Evolutionary conservation across 2,888 invertebrate genomes (phyloP).

Genomic region (Ophioninae sp.): DNA sequence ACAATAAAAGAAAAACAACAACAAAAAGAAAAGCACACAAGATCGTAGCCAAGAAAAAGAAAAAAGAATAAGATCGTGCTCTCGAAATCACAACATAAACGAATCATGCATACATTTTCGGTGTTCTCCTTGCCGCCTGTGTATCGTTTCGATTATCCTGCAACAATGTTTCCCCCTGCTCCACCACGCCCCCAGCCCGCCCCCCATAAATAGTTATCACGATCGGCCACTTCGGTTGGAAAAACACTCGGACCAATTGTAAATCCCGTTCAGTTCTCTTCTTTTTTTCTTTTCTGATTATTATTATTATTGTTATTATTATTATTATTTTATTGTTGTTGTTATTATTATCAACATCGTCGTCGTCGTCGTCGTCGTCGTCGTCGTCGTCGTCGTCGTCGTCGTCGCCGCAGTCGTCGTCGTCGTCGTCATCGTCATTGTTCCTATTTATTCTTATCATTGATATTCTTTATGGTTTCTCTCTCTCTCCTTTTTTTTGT

Average conservation of each 20-base stretch:
- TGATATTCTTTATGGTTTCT: slow-evolving; percentile 12
- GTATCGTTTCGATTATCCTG: slow-evolving; percentile 67
- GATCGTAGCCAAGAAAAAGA: slow-evolving; percentile 4
- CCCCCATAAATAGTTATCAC: slow-evolving; percentile 69
- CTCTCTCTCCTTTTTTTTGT: slow-evolving; percentile 21
- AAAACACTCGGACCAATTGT: slow-evolving; percentile 61
- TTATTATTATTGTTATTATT: slow-evolving; percentile 1
- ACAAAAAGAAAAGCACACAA: no score
- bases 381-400: no score
- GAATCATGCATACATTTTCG: slow-evolving; percentile 76
- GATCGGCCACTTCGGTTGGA: slow-evolving; percentile 62
- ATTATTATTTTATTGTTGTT: no score
- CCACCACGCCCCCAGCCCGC: not conserved
- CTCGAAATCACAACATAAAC: slow-evolving; percentile 45
- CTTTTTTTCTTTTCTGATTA: slow-evolving; percentile 33
- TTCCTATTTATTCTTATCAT: slow-evolving; percentile 12
- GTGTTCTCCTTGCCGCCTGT: slow-evolving; percentile 79
- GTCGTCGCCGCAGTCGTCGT: no score
- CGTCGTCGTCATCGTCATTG: not conserved
- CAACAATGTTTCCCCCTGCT: slow-evolving; percentile 60
- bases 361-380: no score
- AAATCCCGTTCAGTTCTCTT: slow-evolving; percentile 49
- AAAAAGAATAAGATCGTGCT: slow-evolving; percentile 29
- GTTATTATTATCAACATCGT: no score
- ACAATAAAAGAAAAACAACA: no score